Percentiles rank a stretch among this genome's conserved stretches.
phyloP scores from a whole-genome alignment of 2,797 vertebrate species.

The Gymnoscopelus braueri region DNA sequence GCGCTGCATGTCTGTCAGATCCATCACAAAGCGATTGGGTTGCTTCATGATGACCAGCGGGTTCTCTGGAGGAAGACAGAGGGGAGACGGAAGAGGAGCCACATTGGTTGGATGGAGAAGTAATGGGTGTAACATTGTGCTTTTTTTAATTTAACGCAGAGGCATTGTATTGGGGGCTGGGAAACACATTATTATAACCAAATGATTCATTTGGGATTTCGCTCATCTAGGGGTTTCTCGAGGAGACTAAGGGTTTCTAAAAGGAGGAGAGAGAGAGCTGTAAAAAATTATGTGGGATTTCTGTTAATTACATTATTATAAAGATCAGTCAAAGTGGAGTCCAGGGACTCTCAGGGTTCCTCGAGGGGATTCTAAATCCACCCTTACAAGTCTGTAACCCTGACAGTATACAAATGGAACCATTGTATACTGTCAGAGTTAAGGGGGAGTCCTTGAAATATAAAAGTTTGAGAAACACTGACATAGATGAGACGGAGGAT shows the following conservation, averaged over 20 bases:
- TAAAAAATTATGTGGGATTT: conserved; percentile 1
- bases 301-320: too few relatives aligned
- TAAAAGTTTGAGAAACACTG: too few relatives aligned
- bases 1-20: conserved; percentile 48
- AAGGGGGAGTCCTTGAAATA: too few relatives aligned
- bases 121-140: conserved; percentile 29
- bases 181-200: conserved; percentile 40
- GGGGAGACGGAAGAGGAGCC: conserved; percentile 25
- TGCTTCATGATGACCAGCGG: conserved; percentile 22
- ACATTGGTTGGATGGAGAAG: conserved; percentile 25
- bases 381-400: too few relatives aligned
- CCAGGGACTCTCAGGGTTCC: too few relatives aligned
- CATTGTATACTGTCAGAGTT: too few relatives aligned
- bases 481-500: too few relatives aligned
- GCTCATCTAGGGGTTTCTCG: conserved; percentile 25
- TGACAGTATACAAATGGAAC: too few relatives aligned
- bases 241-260: conserved; percentile 34
- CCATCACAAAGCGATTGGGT: conserved; percentile 45
- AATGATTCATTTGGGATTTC: conserved; percentile 50
- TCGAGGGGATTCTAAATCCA: too few relatives aligned
- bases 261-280: conserved; percentile 5
- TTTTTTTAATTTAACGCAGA: conserved; percentile 43
- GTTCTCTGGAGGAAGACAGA: conserved; percentile 33
- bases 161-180: conserved; percentile 25
- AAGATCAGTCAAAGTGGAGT: too few relatives aligned